Evolutionary conservation across 2,888 invertebrate genomes (phyloP).

Genomic region (Cantharis flavilabris): DNA sequence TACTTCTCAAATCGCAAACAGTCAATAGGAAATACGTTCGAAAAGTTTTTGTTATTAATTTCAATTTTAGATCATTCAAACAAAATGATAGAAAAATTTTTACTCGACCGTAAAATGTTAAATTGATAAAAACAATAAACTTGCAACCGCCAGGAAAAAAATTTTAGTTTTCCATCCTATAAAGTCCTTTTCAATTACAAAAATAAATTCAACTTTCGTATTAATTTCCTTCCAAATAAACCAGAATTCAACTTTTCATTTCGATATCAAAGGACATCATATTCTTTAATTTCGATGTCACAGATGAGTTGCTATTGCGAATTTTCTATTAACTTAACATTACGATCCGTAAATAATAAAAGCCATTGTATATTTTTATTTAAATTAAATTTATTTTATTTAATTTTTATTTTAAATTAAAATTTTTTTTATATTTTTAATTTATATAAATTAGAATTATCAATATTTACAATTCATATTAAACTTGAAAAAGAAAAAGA

Average conservation of each 20-base stretch:
- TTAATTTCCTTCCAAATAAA: not conserved
- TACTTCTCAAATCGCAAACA: constrained; percentile 3
- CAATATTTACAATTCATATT: too few relatives aligned
- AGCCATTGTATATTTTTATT: not conserved
- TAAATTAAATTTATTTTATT: not conserved
- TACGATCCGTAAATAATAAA: not conserved
- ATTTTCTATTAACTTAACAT: not conserved
- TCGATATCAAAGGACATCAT: not conserved
- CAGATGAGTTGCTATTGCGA: not conserved
- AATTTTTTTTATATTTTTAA: too few relatives aligned
- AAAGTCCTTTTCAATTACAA: not conserved
- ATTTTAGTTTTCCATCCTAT: not conserved
- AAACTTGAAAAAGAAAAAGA: too few relatives aligned
- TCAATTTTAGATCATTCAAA: constrained; percentile 9
- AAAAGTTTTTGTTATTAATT: constrained; percentile 12
- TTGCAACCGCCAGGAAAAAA: not conserved
- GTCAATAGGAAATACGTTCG: not conserved
- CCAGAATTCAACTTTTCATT: not conserved
- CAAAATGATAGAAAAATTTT: not conserved
- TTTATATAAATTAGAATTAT: too few relatives aligned
- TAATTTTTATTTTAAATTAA: not conserved
- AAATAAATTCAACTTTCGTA: not conserved
- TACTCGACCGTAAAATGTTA: not conserved
- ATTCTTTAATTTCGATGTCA: not conserved
- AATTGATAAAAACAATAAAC: not conserved